Conservation (phyloP, 2,113 vertebrate species). For the Mirza zaza region DNA sequence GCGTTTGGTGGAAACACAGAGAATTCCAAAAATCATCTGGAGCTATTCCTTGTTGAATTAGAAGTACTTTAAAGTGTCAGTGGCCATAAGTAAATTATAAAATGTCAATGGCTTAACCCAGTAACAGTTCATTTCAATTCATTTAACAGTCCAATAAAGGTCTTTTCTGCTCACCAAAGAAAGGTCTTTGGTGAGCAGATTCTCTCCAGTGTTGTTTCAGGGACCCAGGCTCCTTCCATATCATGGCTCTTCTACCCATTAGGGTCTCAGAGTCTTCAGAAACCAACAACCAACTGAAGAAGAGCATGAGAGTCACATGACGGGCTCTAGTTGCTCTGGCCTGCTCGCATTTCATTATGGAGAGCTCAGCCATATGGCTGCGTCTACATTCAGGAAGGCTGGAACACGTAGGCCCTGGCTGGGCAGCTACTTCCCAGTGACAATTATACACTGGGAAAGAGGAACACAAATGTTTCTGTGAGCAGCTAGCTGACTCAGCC, state of each 20-base stretch:
- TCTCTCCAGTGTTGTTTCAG: not conserved
- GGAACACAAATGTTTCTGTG: not conserved
- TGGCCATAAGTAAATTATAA: not conserved
- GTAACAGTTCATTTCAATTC: not conserved
- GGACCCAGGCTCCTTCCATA: not conserved
- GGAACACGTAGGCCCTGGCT: not conserved
- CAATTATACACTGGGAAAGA: not conserved
- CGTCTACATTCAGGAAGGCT: not conserved
- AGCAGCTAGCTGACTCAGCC: not conserved
- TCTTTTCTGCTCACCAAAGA: not conserved
- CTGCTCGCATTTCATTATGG: not conserved
- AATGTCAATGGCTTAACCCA: not conserved
- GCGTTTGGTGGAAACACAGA: not conserved
- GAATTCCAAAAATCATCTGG: conserved; percentile 12
- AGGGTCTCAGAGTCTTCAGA: not conserved
- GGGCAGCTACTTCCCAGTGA: not conserved
- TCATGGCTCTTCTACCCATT: not conserved
- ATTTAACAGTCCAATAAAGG: not conserved
- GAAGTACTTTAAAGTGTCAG: not conserved
- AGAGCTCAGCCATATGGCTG: not conserved
- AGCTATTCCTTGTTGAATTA: not conserved
- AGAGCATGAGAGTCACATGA: not conserved
- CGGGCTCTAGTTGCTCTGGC: not conserved
- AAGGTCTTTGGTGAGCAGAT: not conserved
- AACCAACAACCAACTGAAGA: not conserved